These are phyloP conservation scores for Cyclophora punctaria DNA, from an alignment of 2,888 invertebrate species.

Conservation along the genomic window DNA sequence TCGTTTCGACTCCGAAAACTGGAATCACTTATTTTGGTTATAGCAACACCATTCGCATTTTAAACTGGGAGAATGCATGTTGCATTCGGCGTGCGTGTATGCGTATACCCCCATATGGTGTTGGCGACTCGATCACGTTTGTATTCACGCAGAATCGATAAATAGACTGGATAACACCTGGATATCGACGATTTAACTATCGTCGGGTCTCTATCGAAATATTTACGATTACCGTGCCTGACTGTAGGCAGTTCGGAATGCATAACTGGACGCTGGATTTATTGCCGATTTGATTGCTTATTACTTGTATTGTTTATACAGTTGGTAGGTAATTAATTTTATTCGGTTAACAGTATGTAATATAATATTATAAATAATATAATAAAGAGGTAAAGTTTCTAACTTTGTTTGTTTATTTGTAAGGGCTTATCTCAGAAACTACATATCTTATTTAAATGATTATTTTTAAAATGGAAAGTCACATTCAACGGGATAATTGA, in stretches of 20 bases:
- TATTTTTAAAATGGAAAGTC: too few relatives aligned
- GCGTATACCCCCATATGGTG: constrained; percentile 26
- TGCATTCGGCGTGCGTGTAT: constrained; percentile 17
- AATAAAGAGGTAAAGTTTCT: too few relatives aligned
- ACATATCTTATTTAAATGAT: too few relatives aligned
- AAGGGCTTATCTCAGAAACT: too few relatives aligned
- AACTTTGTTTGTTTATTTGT: too few relatives aligned
- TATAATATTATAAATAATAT: too few relatives aligned
- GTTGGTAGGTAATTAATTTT: too few relatives aligned
- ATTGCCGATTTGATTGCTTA: too few relatives aligned
- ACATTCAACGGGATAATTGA: too few relatives aligned
- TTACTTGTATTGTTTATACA: too few relatives aligned
- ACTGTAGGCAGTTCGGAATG: not conserved
- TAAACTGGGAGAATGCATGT: constrained; percentile 30
- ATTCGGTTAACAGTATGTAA: too few relatives aligned
- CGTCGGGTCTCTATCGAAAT: constrained; percentile 2
- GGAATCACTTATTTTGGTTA: constrained; percentile 32
- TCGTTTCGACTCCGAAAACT: constrained; percentile 16
- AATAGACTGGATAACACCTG: constrained; percentile 60
- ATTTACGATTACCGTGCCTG: not conserved
- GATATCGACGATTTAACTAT: constrained; percentile 26
- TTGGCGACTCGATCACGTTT: constrained; percentile 19
- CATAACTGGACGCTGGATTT: too few relatives aligned
- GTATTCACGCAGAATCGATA: constrained; percentile 44
- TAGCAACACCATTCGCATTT: constrained; percentile 29